A percentile compares a stretch with the other conserved stretches of the same genome.
Evolutionary conservation across 2,888 invertebrate species (phyloP).

Genomic region (Eupithecia centaureata): DNA sequence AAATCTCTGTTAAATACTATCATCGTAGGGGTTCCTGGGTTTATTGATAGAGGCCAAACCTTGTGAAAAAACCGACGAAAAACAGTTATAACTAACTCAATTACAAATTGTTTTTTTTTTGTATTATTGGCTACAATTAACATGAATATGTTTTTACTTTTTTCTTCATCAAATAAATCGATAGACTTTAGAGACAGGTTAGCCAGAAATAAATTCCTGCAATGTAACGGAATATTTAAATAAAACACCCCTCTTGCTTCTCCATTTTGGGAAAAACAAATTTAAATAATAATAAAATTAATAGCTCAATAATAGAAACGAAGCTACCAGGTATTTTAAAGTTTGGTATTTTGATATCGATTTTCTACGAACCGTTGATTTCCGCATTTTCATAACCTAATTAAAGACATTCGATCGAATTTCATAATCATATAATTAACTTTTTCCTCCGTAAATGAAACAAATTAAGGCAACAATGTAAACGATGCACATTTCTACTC

Average conservation of each 20-base stretch:
- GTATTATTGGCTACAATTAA: too few relatives aligned
- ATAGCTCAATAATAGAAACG: background rate
- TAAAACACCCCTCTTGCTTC: background rate
- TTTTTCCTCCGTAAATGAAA: background rate
- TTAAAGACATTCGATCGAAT: background rate
- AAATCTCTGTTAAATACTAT: too few relatives aligned
- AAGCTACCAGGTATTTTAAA: background rate
- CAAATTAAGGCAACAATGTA: slow-evolving; percentile 1
- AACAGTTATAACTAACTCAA: too few relatives aligned
- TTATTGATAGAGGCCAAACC: too few relatives aligned
- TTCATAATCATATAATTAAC: background rate
- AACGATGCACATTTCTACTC: slow-evolving; percentile 47
- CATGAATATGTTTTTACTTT: too few relatives aligned
- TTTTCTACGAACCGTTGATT: too few relatives aligned
- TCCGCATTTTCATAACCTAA: background rate
- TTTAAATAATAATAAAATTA: background rate
- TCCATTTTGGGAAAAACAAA: background rate
- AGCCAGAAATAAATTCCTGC: background rate
- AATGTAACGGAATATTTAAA: background rate
- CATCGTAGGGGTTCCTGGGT: too few relatives aligned
- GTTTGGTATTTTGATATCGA: too few relatives aligned
- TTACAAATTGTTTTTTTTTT: too few relatives aligned
- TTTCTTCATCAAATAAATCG: background rate
- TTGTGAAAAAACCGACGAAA: too few relatives aligned
- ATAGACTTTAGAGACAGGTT: too few relatives aligned